Base-by-base conservation (phyloP, 1,140 invertebrate genomes). In the Oncopeltus fasciatus region DNA sequence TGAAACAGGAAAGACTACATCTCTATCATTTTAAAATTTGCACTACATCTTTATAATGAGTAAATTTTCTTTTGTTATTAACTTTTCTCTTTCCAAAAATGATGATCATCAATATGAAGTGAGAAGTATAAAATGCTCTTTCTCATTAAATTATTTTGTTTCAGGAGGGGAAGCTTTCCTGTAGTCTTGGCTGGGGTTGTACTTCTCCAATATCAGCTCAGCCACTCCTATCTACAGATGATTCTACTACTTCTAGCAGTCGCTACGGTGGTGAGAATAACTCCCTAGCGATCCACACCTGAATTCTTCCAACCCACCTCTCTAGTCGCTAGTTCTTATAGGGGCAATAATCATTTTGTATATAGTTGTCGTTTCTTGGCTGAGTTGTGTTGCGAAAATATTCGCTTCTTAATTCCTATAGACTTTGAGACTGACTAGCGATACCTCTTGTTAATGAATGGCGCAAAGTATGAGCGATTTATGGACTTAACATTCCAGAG, bases 91-190 rank as follows among this genome's bases (percentile, higher is more conserved):
- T n/a, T n/a, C n/a, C n/a, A n/a, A n/a, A n/a, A n/a, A n/a, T n/a
- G n/a, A n/a, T n/a, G n/a, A n/a, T n/a, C n/a, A n/a, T n/a, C n/a
- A n/a, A n/a, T n/a, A n/a, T n/a, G n/a, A n/a, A n/a, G n/a, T n/a
- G n/a, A n/a, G n/a, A n/a, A n/a, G n/a, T n/a, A n/a, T n/a, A n/a
- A n/a, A n/a, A n/a, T n/a, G n/a, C n/a, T n/a, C n/a, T n/a, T n/a
- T n/a, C n/a, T n/a, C n/a, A n/a, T n/a, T n/a, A n/a, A n/a, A n/a
- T n/a, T 65, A 26, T 43, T 53, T 56, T 71, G 68, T 74, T 68
- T 71, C 73, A 80, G 79, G 77, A 80, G 74, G 79, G 79, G 74
- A 74, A 76, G 71, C 73, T 80, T 73, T 79, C 78, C 77, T 80
- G 79, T 73, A 80, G 77, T 75, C 78, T 78, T 78, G 78, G 78